These are phyloP conservation scores for Eciton burchellii DNA, from an alignment of 1,140 invertebrate species.

Conservation along the genomic window DNA sequence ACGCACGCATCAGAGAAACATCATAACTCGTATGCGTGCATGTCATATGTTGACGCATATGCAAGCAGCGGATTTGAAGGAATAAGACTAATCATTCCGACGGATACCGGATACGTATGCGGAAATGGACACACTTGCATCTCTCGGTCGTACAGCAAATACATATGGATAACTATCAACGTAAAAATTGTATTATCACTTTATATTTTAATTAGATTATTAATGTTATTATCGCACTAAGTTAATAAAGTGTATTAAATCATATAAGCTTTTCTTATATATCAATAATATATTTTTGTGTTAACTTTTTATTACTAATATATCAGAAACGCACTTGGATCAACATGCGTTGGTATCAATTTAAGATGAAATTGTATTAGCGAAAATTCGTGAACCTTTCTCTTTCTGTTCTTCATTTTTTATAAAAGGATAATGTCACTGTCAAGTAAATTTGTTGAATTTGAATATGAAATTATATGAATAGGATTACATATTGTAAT, in stretches of 20 bases:
- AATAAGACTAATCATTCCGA: slow-evolving; percentile 66
- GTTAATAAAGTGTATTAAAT: slow-evolving; percentile 76
- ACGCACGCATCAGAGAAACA: not conserved
- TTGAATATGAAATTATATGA: not conserved
- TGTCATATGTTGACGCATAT: not conserved
- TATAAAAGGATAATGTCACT: too few relatives aligned
- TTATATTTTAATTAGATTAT: slow-evolving; percentile 74
- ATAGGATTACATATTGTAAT: not conserved
- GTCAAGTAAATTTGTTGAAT: not conserved
- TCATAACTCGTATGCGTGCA: not conserved
- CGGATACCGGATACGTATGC: slow-evolving; percentile 36
- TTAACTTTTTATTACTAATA: slow-evolving; percentile 43
- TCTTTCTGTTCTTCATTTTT: not conserved
- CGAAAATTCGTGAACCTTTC: not conserved
- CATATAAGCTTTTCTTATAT: slow-evolving; percentile 76
- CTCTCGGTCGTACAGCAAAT: slow-evolving; percentile 64
- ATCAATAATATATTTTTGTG: slow-evolving; percentile 28
- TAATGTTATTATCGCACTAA: slow-evolving; percentile 73
- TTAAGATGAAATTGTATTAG: slow-evolving; percentile 3
- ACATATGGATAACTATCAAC: slow-evolving; percentile 69
- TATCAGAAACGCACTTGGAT: not conserved
- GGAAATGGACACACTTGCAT: slow-evolving; percentile 45
- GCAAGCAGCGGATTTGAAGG: slow-evolving; percentile 38
- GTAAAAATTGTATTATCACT: slow-evolving; percentile 73
- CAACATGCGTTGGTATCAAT: slow-evolving; percentile 4